Evolutionary conservation across 2,888 invertebrate genomes (phyloP).

Genomic region (Tinea semifulvella): DNA sequence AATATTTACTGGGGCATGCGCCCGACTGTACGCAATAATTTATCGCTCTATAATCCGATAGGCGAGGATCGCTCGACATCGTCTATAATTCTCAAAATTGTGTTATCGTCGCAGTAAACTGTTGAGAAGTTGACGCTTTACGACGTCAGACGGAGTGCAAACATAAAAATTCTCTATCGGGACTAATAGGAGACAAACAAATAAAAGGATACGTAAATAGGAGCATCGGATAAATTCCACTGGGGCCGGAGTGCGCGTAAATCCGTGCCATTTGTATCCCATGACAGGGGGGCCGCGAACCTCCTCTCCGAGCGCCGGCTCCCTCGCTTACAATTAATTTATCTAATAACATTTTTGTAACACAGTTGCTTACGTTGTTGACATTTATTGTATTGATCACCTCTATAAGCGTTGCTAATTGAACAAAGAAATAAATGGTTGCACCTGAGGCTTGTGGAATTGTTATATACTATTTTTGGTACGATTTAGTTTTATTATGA

Average conservation of each 20-base stretch:
- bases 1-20: slow-evolving; percentile 41
- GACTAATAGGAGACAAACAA: slow-evolving; percentile 65
- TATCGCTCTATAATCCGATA: slow-evolving; percentile 60
- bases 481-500: neutral
- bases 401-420: no score
- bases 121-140: slow-evolving; percentile 61
- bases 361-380: slow-evolving; percentile 9
- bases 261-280: slow-evolving; percentile 67
- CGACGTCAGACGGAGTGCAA: slow-evolving; percentile 57
- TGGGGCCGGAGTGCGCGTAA: slow-evolving; percentile 64
- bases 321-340: slow-evolving; percentile 51
- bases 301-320: slow-evolving; percentile 16
- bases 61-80: slow-evolving; percentile 39
- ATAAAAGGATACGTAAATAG: slow-evolving; percentile 67
- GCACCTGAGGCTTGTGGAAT: no score
- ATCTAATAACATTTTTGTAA: slow-evolving; percentile 34
- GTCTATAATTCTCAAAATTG: slow-evolving; percentile 34
- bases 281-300: slow-evolving; percentile 53
- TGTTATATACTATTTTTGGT: neutral
- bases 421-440: no score
- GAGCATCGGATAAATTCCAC: slow-evolving; percentile 61
- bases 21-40: slow-evolving; percentile 34
- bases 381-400: slow-evolving; percentile 11
- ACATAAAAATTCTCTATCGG: slow-evolving; percentile 67
- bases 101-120: slow-evolving; percentile 58